phyloP scores from a whole-genome alignment of 64 coral and sea anemone genomes.

The Pocillopora damicornis region DNA sequence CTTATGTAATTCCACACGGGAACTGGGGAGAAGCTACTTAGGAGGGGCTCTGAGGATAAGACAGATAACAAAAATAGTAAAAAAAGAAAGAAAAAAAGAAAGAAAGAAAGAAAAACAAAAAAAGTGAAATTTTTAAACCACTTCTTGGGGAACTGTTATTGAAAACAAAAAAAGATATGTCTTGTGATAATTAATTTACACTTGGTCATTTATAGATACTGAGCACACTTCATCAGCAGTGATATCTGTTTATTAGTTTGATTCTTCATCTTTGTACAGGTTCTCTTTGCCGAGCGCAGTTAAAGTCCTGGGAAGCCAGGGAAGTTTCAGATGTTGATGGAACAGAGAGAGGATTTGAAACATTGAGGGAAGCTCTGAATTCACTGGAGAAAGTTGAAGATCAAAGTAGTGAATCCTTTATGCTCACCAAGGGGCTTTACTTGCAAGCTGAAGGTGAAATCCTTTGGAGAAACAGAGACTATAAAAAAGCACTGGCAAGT shows the following conservation, averaged over 20 bases:
- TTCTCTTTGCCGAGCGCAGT: neutral
- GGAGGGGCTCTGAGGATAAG: too few relatives aligned
- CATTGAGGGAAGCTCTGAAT: neutral
- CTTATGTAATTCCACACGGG: too few relatives aligned
- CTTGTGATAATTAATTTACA: too few relatives aligned
- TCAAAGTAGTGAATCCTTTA: neutral
- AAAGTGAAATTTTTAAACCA: too few relatives aligned
- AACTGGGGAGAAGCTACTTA: too few relatives aligned
- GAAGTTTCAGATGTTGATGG: neutral
- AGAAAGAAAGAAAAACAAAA: too few relatives aligned
- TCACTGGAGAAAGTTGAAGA: slow-evolving; percentile 1
- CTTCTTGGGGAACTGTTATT: too few relatives aligned
- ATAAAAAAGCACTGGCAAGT: neutral
- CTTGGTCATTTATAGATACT: too few relatives aligned
- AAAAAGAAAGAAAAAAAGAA: too few relatives aligned
- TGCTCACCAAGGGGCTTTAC: neutral
- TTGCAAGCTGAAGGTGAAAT: neutral
- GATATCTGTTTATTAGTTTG: neutral
- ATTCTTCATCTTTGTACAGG: neutral
- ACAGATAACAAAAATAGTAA: too few relatives aligned
- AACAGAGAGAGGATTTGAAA: too few relatives aligned
- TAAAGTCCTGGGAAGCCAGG: neutral
- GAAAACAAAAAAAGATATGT: too few relatives aligned
- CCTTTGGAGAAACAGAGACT: neutral
- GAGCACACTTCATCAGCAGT: neutral